Evolutionary conservation across 2,797 vertebrate species (phyloP), one percentile per base, ranked within the genome.

Genomic region (Arnoldichthys spilopterus): DNA sequence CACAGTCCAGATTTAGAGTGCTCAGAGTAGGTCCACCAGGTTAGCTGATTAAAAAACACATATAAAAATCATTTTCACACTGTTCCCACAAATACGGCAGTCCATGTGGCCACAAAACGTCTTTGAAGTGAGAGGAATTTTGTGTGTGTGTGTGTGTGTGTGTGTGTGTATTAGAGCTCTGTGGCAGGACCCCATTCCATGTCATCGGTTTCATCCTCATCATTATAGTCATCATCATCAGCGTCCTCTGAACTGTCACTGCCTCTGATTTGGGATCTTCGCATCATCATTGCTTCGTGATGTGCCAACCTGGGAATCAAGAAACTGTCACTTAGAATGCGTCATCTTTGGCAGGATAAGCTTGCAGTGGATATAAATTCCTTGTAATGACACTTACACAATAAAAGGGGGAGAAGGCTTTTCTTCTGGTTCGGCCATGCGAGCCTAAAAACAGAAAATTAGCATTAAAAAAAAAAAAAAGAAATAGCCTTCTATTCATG

Each of bases 101-200:
- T 76, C 43, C 64, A 45, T 34, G 20, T 49, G 32, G 24, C 32
- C 32, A 51, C 20, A 11, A 71, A 61, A 22, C n/a, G 43, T 69
- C 49, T 59, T 54, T 6, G 8, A 54, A 47, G 67, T 8, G 24
- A 12, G 4, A 43, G 11, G 40, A 4, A 12, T 1, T 12, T 3
- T 43, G 11, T 12, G 5, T 12, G 40, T 43, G 40, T 12, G 11
- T 12, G 5, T 12, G 40, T 43, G 40, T 12, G 11, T 12, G 40
- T 22, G 20, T 9, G 20, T 64, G 71, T 51, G n/a, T 9, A 79
- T 90, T 95, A 99, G 47, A 99, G 93, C 18, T 99, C 97, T 0
- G 98, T 99, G 11, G 97, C 97, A 0, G 96, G 97, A 8, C 97
- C 97, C 98, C 97, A 99, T 81, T 95, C 95, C 0, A 95, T 92